Base-by-base conservation (phyloP, 2,113 vertebrate genomes). In the Chaenocephalus aceratus region DNA sequence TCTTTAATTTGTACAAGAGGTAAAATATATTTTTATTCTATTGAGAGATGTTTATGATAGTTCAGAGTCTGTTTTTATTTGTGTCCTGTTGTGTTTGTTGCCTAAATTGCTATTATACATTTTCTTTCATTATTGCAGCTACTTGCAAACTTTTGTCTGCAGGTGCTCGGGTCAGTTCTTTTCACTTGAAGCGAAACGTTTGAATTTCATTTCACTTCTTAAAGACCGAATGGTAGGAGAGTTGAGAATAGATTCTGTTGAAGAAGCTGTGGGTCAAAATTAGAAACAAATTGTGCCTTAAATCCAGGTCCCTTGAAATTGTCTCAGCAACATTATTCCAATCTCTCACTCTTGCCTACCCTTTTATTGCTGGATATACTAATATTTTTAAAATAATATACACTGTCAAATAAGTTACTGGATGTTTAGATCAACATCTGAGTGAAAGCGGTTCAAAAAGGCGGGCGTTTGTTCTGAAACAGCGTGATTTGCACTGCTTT, bases 1-100 rank as follows among this genome's bases (percentile, higher is more conserved):
- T 93, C 87, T 93, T 93, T 94, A 90, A 94, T 94, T 95, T 95
- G 89, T 95, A 93, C 89, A 93, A 92, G 87, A 94, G 83, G 82
- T 88, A 85, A 92, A 90, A 92, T 93, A 90, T 94, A 92, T 95
- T 94, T 94, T 93, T 94, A 94, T 92, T 92, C 83, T 93, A 92
- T 90, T 83, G 79, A 89, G 75, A 85, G 80, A 88, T 89, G 89
- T 93, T 91, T 90, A 93, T 87, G 83, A 64, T 85, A 87, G 82
- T 78, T 83, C 46, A 82, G 79, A 88, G 84, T 79, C 72, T 77
- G 80, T 41, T 88, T 84, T 89, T 84, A 82, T 90, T 90, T 90
- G 75, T 87, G 76, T 76, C 72, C 44, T 77, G 72, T 84, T 77
- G 12, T 90, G 12, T 66, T 88, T 69, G 87, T 71, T 66, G 30